Conservation (phyloP, 2,888 invertebrate species). For the Ectropis crepuscularia region DNA sequence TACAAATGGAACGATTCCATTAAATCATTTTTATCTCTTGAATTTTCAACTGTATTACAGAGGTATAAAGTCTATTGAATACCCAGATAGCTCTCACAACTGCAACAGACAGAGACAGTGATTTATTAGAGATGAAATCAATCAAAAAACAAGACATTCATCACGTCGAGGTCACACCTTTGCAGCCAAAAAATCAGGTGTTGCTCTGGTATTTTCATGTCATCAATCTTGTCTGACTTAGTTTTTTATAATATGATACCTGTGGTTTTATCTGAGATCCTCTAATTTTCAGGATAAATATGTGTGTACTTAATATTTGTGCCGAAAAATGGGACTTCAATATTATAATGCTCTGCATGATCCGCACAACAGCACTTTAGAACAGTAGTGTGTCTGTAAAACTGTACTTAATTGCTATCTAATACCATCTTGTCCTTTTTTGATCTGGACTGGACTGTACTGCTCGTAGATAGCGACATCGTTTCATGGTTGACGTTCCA, state of each 20-base stretch:
- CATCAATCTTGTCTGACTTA: constrained; percentile 36
- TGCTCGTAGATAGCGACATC: too few species aligned
- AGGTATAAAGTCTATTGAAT: constrained; percentile 21
- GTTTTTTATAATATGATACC: constrained; percentile 4
- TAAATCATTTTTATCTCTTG: background rate
- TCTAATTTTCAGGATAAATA: too few species aligned
- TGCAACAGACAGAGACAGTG: constrained; percentile 33
- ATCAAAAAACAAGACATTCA: constrained; percentile 43
- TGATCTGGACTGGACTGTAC: too few species aligned
- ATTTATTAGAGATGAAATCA: constrained; percentile 43
- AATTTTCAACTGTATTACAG: constrained; percentile 27
- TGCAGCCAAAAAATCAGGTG: constrained; percentile 27
- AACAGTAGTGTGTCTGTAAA: too few species aligned
- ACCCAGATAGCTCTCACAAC: background rate
- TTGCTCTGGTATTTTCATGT: constrained; percentile 12
- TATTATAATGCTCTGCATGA: too few species aligned
- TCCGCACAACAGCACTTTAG: too few species aligned
- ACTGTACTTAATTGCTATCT: too few species aligned
- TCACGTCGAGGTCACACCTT: constrained; percentile 36
- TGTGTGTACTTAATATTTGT: too few species aligned
- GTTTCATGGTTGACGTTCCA: too few species aligned
- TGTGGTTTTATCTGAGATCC: too few species aligned
- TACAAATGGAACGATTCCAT: background rate
- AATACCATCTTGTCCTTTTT: too few species aligned
- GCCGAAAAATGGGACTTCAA: too few species aligned